Evolutionary conservation across 2,113 vertebrate genomes (phyloP), one percentile per base, ranked within the genome.

Genomic region (Lathamus discolor): DNA sequence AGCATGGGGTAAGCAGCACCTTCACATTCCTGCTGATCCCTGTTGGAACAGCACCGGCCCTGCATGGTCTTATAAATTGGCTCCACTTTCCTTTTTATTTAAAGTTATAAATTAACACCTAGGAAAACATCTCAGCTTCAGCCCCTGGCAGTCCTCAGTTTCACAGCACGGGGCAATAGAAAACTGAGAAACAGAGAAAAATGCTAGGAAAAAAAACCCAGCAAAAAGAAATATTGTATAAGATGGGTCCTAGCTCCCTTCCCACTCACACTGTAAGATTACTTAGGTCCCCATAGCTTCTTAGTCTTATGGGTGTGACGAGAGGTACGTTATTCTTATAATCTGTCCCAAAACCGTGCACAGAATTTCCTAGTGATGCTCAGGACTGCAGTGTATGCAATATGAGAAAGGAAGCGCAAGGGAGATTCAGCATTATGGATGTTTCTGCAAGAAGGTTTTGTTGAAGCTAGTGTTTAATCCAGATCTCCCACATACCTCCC

Each of bases 101-200:
- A 64, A 67, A 67, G n/a, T n/a, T 46, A 61, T 39, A 43, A n/a
- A 77, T 81, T 33, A 83, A 17, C 83, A 67, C 61, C 46, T 33
- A 67, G 61, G 37, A 70, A 75, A 84, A 77, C 9, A 20, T 19
- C 51, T 55, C n/a, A 12, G 35, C 54, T 37, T 43, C 76, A 69
- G 17, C n/a, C n/a, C 17, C 23, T 43, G 52, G 43, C 86, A 72
- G 43, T 33, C 55, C 73, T 90, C 91, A 55, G 0, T 86, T 92
- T 90, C 77, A 46, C 73, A 55, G 76, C 0, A 0, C 70, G 69
- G 25, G 28, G n/a, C 41, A 67, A 61, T 9, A 51, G 75, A 75
- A 92, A 93, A 81, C 68, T 27, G 63, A 86, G 83, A 75, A 90
- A 74, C 29, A 20, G 63, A 59, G 51, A n/a, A 62, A 62, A 87